A percentile compares a stretch with the other conserved stretches of the same genome.
Conservation (phyloP, 2,888 invertebrate species). For the Saturnia pavonia region DNA sequence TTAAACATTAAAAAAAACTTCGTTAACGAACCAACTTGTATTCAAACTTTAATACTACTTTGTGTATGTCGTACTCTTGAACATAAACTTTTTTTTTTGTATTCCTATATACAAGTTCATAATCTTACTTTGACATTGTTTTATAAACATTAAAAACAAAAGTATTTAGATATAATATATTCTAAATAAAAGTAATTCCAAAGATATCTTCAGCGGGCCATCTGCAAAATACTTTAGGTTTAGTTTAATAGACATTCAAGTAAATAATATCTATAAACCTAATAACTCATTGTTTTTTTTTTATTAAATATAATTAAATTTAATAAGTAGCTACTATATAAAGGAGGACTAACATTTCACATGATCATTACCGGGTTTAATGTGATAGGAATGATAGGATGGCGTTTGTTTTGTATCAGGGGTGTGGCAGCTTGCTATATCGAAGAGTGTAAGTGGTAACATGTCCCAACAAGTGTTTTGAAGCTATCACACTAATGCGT, state of each 20-base stretch:
- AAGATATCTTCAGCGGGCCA: too few relatives aligned
- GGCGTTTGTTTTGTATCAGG: constrained; percentile 35
- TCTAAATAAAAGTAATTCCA: neutral
- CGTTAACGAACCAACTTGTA: too few relatives aligned
- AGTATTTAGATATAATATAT: neutral
- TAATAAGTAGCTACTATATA: neutral
- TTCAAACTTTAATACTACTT: too few relatives aligned
- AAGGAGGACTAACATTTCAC: constrained; percentile 9
- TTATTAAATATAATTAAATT: neutral
- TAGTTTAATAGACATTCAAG: neutral
- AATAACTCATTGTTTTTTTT: neutral
- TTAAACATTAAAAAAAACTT: too few relatives aligned
- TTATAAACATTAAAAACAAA: too few relatives aligned
- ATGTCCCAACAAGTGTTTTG: constrained; percentile 61
- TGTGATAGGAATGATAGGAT: constrained; percentile 17
- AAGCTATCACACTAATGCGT: constrained; percentile 69
- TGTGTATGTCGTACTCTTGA: too few relatives aligned
- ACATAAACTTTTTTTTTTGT: too few relatives aligned
- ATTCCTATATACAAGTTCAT: too few relatives aligned
- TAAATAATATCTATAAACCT: neutral
- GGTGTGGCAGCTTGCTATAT: constrained; percentile 48
- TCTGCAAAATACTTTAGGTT: neutral
- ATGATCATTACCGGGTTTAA: constrained; percentile 17
- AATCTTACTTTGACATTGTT: too few relatives aligned
- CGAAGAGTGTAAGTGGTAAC: constrained; percentile 56